Evolutionary conservation across 2,797 vertebrate species (phyloP).

Genomic region (Luscinia megarhynchos): DNA sequence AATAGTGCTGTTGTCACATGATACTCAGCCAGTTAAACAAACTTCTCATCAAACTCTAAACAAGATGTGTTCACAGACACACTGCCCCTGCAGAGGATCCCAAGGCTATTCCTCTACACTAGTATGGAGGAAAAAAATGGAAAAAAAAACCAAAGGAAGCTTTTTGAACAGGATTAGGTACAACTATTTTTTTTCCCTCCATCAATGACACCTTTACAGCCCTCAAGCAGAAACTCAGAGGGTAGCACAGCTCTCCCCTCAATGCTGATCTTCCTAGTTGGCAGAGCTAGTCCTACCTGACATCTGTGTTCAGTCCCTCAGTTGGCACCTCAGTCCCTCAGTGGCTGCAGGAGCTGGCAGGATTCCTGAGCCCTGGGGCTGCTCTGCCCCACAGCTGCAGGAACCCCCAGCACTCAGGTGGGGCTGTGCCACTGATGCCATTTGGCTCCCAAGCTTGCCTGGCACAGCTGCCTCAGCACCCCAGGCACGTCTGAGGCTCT

Average conservation of each 20-base stretch:
- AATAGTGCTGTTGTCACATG: not conserved
- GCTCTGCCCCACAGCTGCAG: not conserved
- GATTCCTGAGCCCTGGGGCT: not conserved
- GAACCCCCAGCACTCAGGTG: accelerated
- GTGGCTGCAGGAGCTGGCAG: not conserved
- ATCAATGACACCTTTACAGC: accelerated
- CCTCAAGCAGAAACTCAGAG: not conserved
- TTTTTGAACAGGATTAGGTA: not conserved
- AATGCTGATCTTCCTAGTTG: not conserved
- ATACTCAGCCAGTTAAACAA: not conserved
- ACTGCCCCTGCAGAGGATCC: not conserved
- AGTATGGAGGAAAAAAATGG: not conserved
- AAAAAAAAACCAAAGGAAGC: not conserved
- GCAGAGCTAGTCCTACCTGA: not conserved
- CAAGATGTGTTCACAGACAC: not conserved
- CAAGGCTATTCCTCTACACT: not conserved
- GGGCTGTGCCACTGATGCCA: accelerated
- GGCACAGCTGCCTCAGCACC: not conserved
- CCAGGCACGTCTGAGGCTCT: accelerated
- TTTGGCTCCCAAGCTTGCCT: not conserved
- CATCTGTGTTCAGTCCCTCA: accelerated
- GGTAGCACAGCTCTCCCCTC: not conserved
- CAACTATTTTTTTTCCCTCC: not conserved
- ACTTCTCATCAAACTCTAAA: not conserved
- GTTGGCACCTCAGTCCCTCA: not conserved